These are phyloP conservation scores for Troides aeacus DNA, from an alignment of 2,888 invertebrate genomes.

Conservation along the genomic window DNA sequence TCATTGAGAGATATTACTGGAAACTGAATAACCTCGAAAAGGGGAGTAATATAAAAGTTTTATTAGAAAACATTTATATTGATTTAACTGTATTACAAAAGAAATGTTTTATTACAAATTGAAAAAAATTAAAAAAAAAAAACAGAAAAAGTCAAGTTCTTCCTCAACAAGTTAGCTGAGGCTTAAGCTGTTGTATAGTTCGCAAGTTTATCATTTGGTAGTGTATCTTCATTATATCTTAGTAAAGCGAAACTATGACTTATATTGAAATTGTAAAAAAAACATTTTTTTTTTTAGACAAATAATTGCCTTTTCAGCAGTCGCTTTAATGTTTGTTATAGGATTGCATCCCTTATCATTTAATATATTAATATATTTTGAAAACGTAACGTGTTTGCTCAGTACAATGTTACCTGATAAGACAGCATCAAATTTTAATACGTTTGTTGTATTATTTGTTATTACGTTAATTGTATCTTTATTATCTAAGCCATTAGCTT, in stretches of 20 bases:
- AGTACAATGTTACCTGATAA: conserved; percentile 22
- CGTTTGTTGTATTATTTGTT: conserved; percentile 8
- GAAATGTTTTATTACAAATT: no score
- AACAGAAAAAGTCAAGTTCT: no score
- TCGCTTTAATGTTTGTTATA: neutral
- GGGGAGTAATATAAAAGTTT: no score
- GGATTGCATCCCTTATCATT: conserved; percentile 7
- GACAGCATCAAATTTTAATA: conserved; percentile 11
- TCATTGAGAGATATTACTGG: neutral
- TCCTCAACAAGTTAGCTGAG: no score
- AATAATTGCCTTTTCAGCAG: conserved; percentile 1
- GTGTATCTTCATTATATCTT: no score
- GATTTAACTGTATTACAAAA: no score
- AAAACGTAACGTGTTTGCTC: conserved; percentile 13
- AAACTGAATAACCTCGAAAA: no score
- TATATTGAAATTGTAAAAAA: neutral
- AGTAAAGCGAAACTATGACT: no score
- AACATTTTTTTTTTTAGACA: neutral
- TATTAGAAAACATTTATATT: no score
- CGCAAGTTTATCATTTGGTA: no score
- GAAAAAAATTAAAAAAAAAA: no score
- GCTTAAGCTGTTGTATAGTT: no score
- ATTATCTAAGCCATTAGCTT: neutral
- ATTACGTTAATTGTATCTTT: conserved; percentile 1
- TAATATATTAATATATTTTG: conserved; percentile 21